These are phyloP conservation scores for Polyergus mexicanus DNA, from an alignment of 1,140 invertebrate genomes.

Conservation along the genomic window DNA sequence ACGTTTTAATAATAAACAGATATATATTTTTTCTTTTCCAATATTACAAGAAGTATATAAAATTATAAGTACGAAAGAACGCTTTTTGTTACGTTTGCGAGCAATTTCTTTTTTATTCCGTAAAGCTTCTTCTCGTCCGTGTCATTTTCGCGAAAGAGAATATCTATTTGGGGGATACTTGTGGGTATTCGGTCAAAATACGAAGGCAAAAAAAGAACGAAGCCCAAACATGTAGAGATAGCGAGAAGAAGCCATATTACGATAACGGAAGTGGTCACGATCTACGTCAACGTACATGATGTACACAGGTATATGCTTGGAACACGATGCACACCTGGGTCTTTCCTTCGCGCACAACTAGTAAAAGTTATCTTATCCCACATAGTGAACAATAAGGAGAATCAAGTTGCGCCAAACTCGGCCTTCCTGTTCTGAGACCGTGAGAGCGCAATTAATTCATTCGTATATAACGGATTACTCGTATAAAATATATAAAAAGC, in stretches of 20 bases:
- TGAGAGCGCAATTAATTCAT: constrained; percentile 45
- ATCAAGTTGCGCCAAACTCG: constrained; percentile 39
- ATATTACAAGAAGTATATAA: not conserved
- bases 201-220: not conserved
- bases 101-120: not conserved
- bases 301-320: not conserved
- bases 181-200: constrained; percentile 29
- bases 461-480: constrained; percentile 19
- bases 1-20: not conserved
- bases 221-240: not conserved
- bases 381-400: constrained; percentile 40
- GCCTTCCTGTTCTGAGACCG: constrained; percentile 52
- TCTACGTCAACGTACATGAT: constrained; percentile 42
- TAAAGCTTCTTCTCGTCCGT: not conserved
- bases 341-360: constrained; percentile 13
- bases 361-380: constrained; percentile 51
- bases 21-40: not conserved
- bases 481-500: constrained; percentile 5
- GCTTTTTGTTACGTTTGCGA: not conserved
- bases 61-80: not conserved
- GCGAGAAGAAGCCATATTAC: constrained; percentile 63
- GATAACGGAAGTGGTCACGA: constrained; percentile 70
- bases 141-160: not conserved
- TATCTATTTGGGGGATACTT: constrained; percentile 14
- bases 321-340: constrained; percentile 40